Percentiles rank a stretch among this genome's conserved stretches.
These are phyloP conservation scores for Cosmorhoe ocellata DNA, from an alignment of 2,888 invertebrate genomes.

Conservation along the genomic window DNA sequence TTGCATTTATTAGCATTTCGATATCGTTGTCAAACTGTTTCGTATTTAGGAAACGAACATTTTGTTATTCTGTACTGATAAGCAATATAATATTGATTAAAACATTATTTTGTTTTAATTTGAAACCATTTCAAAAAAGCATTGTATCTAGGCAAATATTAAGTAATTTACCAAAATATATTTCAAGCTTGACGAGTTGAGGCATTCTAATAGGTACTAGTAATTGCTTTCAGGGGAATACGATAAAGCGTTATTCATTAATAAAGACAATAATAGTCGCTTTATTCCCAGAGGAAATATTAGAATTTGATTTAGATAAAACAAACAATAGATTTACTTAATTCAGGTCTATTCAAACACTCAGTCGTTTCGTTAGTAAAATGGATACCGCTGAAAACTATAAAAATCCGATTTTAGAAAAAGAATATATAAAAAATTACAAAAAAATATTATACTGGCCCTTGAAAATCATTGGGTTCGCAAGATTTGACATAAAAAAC, in stretches of 20 bases:
- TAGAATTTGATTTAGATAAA: background rate
- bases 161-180: too few species aligned
- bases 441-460: slow-evolving; percentile 36
- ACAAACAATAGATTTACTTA: background rate
- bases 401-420: slow-evolving; percentile 36
- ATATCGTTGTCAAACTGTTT: slow-evolving; percentile 67
- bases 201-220: too few species aligned
- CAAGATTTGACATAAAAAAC: slow-evolving; percentile 51
- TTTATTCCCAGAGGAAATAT: background rate
- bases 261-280: too few species aligned
- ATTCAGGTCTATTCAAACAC: background rate
- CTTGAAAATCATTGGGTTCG: slow-evolving; percentile 46
- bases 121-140: too few species aligned
- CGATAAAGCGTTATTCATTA: too few species aligned
- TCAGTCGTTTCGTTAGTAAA: background rate
- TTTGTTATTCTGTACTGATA: slow-evolving; percentile 80
- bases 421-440: slow-evolving; percentile 43
- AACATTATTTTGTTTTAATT: slow-evolving; percentile 40
- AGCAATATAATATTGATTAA: slow-evolving; percentile 81
- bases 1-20: slow-evolving; percentile 82
- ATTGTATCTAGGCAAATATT: too few species aligned
- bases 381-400: slow-evolving; percentile 34
- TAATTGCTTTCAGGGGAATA: too few species aligned
- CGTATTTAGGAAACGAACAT: slow-evolving; percentile 69
- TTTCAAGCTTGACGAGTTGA: too few species aligned